phyloP scores from a whole-genome alignment of 2,797 vertebrate genomes.

The Pseudochromis fuscus region DNA sequence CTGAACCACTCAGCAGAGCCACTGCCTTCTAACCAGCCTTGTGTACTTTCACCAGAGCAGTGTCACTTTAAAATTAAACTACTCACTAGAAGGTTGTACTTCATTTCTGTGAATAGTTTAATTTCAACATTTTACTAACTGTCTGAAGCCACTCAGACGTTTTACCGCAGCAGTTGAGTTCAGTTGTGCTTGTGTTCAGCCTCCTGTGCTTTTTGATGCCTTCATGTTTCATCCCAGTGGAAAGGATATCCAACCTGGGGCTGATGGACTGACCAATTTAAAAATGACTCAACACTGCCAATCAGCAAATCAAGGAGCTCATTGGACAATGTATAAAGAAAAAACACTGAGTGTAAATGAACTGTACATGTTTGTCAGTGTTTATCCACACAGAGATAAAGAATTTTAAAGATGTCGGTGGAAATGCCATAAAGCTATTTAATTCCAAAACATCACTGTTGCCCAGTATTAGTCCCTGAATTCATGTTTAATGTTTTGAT shows the following conservation, averaged over 20 bases:
- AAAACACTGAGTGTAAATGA: constrained; percentile 47
- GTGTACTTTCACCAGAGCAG: constrained; percentile 2
- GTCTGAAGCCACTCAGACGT: constrained; percentile 2
- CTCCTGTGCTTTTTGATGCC: constrained; percentile 79
- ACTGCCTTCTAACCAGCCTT: not conserved
- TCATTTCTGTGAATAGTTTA: constrained; percentile 18
- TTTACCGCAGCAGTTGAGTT: constrained; percentile 50
- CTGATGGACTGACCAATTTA: constrained; percentile 76
- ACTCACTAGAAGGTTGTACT: constrained; percentile 10
- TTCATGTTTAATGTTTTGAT: constrained; percentile 40
- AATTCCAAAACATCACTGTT: constrained; percentile 32
- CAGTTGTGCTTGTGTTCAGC: constrained; percentile 69
- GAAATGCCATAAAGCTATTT: constrained; percentile 40
- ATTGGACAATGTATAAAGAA: constrained; percentile 68
- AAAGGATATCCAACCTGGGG: constrained; percentile 84
- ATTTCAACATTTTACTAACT: constrained; percentile 24
- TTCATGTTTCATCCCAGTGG: constrained; percentile 86
- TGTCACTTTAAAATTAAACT: constrained; percentile 9
- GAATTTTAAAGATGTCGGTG: constrained; percentile 36
- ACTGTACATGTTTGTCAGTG: constrained; percentile 46
- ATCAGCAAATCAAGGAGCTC: constrained; percentile 57
- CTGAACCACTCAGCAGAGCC: constrained; percentile 25
- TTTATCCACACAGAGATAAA: constrained; percentile 27
- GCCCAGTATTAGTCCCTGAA: constrained; percentile 19
- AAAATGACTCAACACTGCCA: constrained; percentile 73